phyloP scores from a whole-genome alignment of 1,140 invertebrate species.

The Contarinia nasturtii region DNA sequence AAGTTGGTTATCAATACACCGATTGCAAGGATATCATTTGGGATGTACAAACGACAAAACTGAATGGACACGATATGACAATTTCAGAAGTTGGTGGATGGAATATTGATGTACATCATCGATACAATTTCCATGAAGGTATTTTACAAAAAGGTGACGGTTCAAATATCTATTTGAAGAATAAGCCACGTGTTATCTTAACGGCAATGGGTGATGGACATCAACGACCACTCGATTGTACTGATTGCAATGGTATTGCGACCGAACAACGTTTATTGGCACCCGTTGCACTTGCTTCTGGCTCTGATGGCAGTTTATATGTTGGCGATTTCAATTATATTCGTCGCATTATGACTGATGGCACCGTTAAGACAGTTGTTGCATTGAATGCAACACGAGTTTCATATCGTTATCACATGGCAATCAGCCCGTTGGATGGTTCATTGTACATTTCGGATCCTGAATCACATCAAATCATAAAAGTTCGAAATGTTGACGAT shows the following conservation, averaged over 20 bases:
- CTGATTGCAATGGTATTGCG: conserved; percentile 66
- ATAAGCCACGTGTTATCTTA: conserved; percentile 75
- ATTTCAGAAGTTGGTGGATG: conserved; percentile 91
- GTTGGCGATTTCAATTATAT: conserved; percentile 94
- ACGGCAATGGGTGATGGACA: conserved; percentile 88
- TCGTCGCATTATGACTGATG: conserved; percentile 71
- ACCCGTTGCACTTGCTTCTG: conserved; percentile 76
- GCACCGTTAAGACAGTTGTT: conserved; percentile 71
- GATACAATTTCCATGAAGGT: conserved; percentile 94
- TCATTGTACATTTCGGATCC: conserved; percentile 86
- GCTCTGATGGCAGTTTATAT: conserved; percentile 83
- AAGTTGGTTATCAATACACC: conserved; percentile 88
- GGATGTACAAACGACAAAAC: conserved; percentile 85
- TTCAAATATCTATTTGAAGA: conserved; percentile 86
- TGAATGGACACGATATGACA: conserved; percentile 89
- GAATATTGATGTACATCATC: conserved; percentile 93
- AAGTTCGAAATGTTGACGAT: conserved; percentile 67
- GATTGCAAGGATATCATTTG: conserved; percentile 87
- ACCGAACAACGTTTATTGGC: conserved; percentile 67
- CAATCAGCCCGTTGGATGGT: conserved; percentile 82
- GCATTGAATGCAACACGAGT: conserved; percentile 78
- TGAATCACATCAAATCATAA: conserved; percentile 83
- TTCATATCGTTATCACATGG: conserved; percentile 90
- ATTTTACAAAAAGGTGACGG: conserved; percentile 96
- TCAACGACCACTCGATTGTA: conserved; percentile 64